Evolutionary conservation across 2,113 vertebrate species (phyloP).

Genomic region (Centropus unirufus): DNA sequence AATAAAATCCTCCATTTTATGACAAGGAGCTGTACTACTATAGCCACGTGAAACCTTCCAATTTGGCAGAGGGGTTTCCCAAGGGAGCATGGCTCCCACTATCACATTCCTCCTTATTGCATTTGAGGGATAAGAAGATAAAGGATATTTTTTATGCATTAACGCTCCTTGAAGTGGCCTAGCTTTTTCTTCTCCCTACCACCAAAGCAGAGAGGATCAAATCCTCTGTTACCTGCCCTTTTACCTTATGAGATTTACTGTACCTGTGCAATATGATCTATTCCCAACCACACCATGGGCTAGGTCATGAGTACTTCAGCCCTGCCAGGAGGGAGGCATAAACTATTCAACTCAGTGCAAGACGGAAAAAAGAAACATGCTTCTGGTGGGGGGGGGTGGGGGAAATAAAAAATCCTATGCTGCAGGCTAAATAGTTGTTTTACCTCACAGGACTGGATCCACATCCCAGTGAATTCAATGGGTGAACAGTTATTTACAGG

Average conservation of each 20-base stretch:
- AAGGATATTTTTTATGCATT: neutral
- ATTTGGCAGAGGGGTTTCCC: neutral
- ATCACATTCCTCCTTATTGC: neutral
- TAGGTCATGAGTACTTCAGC: neutral
- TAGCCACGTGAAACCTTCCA: neutral
- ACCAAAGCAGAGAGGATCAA: neutral
- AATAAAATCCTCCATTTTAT: conserved; percentile 5
- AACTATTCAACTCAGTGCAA: neutral
- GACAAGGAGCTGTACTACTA: neutral
- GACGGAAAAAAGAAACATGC: neutral
- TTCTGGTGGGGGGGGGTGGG: too few relatives aligned
- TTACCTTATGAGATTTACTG: neutral
- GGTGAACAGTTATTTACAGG: neutral
- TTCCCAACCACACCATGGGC: neutral
- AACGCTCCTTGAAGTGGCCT: rapidly evolving
- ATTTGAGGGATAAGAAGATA: neutral
- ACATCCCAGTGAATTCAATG: neutral
- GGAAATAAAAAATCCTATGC: neutral
- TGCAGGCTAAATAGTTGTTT: neutral
- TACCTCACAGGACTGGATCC: neutral
- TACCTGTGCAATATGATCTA: neutral
- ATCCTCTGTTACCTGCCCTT: neutral
- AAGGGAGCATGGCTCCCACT: neutral
- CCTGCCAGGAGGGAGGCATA: neutral
- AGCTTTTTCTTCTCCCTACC: neutral